A percentile compares a stretch with the other conserved stretches of the same genome.
Conservation (phyloP, 2,888 invertebrate genomes). For the Coleophora flavipennella region DNA sequence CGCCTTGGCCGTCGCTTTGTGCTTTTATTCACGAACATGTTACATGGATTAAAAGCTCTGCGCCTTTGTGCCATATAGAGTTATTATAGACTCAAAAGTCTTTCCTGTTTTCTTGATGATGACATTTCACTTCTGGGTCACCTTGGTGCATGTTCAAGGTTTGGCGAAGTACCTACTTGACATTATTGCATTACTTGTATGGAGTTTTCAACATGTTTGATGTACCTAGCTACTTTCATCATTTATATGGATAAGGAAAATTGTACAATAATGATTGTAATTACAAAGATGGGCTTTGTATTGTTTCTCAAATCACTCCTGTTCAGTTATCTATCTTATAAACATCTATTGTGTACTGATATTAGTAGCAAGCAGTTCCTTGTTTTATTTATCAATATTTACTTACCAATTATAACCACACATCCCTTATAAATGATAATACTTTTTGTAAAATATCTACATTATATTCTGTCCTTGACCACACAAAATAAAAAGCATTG, state of each 20-base stretch:
- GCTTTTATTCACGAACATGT: slow-evolving; percentile 48
- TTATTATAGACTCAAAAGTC: slow-evolving; percentile 34
- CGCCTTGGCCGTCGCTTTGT: slow-evolving; percentile 55
- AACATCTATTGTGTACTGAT: background rate
- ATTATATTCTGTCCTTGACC: slow-evolving; percentile 5
- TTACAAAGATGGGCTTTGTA: slow-evolving; percentile 4
- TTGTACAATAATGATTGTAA: slow-evolving; percentile 14
- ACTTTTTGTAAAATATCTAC: no score
- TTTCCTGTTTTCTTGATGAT: slow-evolving; percentile 52
- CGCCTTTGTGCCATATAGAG: slow-evolving; percentile 40
- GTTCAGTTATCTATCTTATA: background rate
- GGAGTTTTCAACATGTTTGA: no score
- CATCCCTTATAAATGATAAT: no score
- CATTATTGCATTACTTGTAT: slow-evolving; percentile 31
- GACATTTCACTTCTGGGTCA: slow-evolving; percentile 66
- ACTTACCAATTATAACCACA: background rate
- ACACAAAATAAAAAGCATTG: no score
- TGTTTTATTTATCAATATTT: background rate
- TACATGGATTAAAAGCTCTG: slow-evolving; percentile 44
- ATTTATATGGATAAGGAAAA: slow-evolving; percentile 34
- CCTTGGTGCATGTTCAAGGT: slow-evolving; percentile 62
- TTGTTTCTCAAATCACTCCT: slow-evolving; percentile 5
- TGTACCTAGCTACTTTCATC: slow-evolving; percentile 38
- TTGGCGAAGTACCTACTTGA: slow-evolving; percentile 54
- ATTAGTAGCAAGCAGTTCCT: background rate